Conservation (phyloP, 2,888 invertebrate species). For the Caenorhabditis sp. region DNA sequence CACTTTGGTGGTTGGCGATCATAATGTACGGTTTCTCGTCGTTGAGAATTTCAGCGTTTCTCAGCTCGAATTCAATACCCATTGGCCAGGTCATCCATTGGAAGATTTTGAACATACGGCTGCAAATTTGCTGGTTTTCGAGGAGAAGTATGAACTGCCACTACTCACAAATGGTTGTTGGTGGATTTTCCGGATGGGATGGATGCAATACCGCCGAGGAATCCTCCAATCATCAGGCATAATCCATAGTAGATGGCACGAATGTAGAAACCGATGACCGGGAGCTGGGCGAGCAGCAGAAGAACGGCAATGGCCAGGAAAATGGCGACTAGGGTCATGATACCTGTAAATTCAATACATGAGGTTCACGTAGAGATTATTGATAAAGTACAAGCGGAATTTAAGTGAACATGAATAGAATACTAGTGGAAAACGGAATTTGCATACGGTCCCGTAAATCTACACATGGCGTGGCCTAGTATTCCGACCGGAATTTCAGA, state of each 20-base stretch:
- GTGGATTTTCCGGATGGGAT: slow-evolving; percentile 69
- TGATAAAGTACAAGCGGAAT: neutral
- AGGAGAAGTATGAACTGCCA: too few relatives aligned
- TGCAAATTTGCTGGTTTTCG: slow-evolving; percentile 32
- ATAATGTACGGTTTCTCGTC: slow-evolving; percentile 76
- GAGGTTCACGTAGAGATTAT: neutral
- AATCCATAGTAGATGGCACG: slow-evolving; percentile 65
- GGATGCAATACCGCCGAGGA: slow-evolving; percentile 63
- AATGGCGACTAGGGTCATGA: slow-evolving; percentile 37
- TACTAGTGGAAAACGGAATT: neutral
- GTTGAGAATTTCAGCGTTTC: slow-evolving; percentile 67
- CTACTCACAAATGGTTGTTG: slow-evolving; percentile 74
- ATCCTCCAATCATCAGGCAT: slow-evolving; percentile 69
- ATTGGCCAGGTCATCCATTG: slow-evolving; percentile 63
- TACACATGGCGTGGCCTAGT: slow-evolving; percentile 38
- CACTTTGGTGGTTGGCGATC: slow-evolving; percentile 82
- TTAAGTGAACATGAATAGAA: neutral
- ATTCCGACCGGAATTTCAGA: neutral
- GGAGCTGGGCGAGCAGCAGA: slow-evolving; percentile 41
- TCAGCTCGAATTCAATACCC: slow-evolving; percentile 62
- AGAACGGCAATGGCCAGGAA: slow-evolving; percentile 21
- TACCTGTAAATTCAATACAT: slow-evolving; percentile 20
- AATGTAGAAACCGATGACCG: slow-evolving; percentile 64
- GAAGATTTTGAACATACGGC: slow-evolving; percentile 73
- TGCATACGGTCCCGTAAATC: slow-evolving; percentile 27